Evolutionary conservation across 2,888 invertebrate genomes (phyloP), one percentile per base, ranked within the genome.

Genomic region (Drosophila stalkeri): DNA sequence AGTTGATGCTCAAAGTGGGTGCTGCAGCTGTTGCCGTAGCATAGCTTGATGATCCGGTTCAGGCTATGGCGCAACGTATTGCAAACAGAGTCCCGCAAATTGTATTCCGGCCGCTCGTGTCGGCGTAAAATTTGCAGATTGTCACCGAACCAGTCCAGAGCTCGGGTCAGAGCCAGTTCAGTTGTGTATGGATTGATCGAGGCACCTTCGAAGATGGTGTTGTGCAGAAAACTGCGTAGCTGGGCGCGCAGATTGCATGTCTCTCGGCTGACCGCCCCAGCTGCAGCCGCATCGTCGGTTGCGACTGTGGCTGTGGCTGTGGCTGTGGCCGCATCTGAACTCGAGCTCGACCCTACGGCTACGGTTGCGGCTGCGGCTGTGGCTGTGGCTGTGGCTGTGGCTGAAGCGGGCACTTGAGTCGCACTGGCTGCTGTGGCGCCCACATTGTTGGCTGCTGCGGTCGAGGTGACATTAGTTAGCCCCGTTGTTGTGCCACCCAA

Each of bases 61-160:
- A 93, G 70, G 56, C 89, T 91, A 39, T 73, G 82, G 3, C 92
- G 90, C 65, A 93, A 54, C 20, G 82, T 86, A 67, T 93, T 93
- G 73, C 89, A 90, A 2, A 93, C 89, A 0, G 93, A 93, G 64
- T 91, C 91, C 5, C 92, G 86, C 4, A 92, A 90, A 83, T 93
- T 92, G 71, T 91, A 93, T 59, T 91, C 90, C 18, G 91, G 89
- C 12, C 81, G 82, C 67, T 93, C 93, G 72, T 92, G 92, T 47
- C 92, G 92, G 14, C 92, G 91, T 78, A 93, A 69, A 77, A 86
- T 92, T 51, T 90, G 65, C 7, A 93, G 77, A 65, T 81, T 82
- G 23, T 90, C 89, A 47, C 72, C 82, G 12, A 93, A 83, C 90
- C 92, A 91, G n/a, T 82, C 80, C 59, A 93, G 72, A 2, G 91